Conservation (phyloP, 1,140 invertebrate genomes). For the Nephotettix cincticeps region DNA sequence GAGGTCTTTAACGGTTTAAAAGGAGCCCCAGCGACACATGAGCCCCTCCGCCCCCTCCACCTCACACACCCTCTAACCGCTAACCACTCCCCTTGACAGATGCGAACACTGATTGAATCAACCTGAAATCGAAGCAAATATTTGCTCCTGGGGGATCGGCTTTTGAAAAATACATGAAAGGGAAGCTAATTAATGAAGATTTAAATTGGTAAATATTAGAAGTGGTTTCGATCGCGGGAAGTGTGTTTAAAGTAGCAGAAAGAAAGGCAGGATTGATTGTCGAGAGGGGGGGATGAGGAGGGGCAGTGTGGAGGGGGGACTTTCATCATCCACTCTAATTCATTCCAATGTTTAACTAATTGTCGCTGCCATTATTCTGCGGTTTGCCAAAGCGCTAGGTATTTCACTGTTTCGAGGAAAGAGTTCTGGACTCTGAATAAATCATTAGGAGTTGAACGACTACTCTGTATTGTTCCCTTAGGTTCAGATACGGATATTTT, state of each 20-base stretch:
- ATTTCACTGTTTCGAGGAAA: too few species aligned
- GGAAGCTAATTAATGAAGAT: slow-evolving; percentile 21
- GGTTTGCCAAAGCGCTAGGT: too few species aligned
- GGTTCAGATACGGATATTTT: too few species aligned
- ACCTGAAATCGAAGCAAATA: slow-evolving; percentile 8
- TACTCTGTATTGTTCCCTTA: too few species aligned
- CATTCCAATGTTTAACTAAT: slow-evolving; percentile 33
- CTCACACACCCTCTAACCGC: too few species aligned
- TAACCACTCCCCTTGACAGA: too few species aligned
- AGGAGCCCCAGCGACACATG: too few species aligned
- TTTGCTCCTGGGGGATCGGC: background rate
- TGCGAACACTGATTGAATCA: slow-evolving; percentile 9
- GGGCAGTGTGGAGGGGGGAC: background rate
- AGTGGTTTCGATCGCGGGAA: slow-evolving; percentile 16
- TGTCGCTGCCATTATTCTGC: slow-evolving; percentile 20
- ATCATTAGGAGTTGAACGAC: too few species aligned
- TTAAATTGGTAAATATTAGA: slow-evolving; percentile 23
- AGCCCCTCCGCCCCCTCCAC: too few species aligned
- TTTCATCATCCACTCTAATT: slow-evolving; percentile 24
- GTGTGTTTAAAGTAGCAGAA: slow-evolving; percentile 16
- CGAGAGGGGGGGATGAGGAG: background rate
- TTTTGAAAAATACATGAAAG: slow-evolving; percentile 22
- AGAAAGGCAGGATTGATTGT: slow-evolving; percentile 3
- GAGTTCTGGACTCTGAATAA: too few species aligned
- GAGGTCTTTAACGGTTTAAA: too few species aligned